A percentile compares a stretch with the other conserved stretches of the same genome.
These are phyloP conservation scores for Asarcornis scutulata DNA, from an alignment of 2,113 vertebrate species.

Conservation along the genomic window DNA sequence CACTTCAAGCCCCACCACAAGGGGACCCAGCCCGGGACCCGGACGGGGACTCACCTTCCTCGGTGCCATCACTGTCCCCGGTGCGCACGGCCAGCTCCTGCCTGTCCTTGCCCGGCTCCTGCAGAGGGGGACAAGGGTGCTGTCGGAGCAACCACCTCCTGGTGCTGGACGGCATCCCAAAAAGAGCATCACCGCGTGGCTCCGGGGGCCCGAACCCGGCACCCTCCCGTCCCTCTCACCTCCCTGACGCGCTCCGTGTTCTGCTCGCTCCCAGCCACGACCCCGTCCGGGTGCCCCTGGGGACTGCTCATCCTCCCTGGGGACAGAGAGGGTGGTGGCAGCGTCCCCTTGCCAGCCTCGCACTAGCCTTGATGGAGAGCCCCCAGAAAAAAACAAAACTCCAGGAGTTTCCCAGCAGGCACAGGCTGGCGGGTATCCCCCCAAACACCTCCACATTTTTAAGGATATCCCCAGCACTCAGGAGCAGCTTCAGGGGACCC, in stretches of 20 bases:
- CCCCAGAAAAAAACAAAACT: neutral
- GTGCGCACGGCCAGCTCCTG: neutral
- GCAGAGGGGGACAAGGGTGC: neutral
- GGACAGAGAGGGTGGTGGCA: neutral
- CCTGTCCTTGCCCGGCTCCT: neutral
- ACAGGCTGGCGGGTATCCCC: neutral
- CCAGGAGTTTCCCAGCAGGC: too few relatives aligned
- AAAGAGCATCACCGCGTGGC: neutral
- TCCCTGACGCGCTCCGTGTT: fast-evolving
- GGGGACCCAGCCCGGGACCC: neutral
- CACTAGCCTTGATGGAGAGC: neutral
- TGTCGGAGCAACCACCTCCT: neutral
- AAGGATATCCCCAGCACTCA: neutral
- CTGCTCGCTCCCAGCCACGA: neutral
- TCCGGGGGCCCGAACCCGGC: neutral
- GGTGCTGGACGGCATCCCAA: neutral
- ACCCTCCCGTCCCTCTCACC: conserved; percentile 3
- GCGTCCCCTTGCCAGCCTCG: neutral
- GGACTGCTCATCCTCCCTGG: conserved; percentile 29
- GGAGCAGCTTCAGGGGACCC: neutral
- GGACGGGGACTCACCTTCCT: conserved; percentile 73
- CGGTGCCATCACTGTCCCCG: conserved; percentile 59
- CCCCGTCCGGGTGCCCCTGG: neutral
- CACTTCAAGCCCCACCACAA: neutral
- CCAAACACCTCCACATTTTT: neutral